Base-by-base conservation (phyloP, 2,113 vertebrate species). In the Protomyctophum bolini region DNA sequence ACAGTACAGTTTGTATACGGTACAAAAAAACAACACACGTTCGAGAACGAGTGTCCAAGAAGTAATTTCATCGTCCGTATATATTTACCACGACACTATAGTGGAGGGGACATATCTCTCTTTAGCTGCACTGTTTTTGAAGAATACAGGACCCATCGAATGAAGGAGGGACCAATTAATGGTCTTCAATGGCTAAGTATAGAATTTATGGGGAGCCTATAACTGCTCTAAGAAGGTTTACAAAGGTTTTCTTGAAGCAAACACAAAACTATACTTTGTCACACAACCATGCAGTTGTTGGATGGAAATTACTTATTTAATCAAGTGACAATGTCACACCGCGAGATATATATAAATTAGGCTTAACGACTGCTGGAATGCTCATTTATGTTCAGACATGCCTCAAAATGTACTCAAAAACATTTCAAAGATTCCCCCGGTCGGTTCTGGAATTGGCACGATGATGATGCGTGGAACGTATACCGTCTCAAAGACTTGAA, bases 81-180 rank as follows among this genome's bases (percentile, higher is more conserved):
- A 68, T 84, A 84, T 72, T 74, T 11, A 12, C n/a, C 50, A 71
- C 69, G 21, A 1, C 10, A 8, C 61, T 41, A 21, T 21, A 63
- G 66, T 15, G 9, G 15, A 59, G 48, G 6, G 10, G 28, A 21
- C 10, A 2, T 49, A 9, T 58, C 47, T 6, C 62, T 64, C 70
- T 41, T 2, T 55, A 72, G 57, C 59, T 57, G 51, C 12, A 58
- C 70, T 72, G 63, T 65, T 70, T 56, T 3, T 41, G 21, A 54
- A 21, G 51, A 33, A 64, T 54, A 41, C 9, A 29, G 4, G 33
- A 10, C 12, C 33, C 10, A 60, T 10, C 10, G 51, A 12, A 54
- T 11, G 12, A n/a, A 54, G 51, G 49, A 50, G 12, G 0, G 50
- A 52, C 1, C 56, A 12, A 63, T 56, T 75, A 14, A 45, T 49